Evolutionary conservation across 2,113 vertebrate genomes (phyloP).

Genomic region (Nymphicus hollandicus): DNA sequence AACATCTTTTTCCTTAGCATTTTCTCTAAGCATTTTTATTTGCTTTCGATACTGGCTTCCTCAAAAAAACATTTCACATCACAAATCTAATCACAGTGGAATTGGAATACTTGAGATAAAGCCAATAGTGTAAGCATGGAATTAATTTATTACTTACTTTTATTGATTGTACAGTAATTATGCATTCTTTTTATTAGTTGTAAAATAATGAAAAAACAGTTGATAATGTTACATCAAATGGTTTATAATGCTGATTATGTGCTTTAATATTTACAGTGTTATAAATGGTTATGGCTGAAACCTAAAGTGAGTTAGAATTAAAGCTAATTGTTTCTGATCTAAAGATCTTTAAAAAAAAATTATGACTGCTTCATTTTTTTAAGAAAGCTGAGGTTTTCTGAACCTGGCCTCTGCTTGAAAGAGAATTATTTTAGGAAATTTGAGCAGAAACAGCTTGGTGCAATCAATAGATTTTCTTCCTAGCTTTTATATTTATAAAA

Average conservation of each 20-base stretch:
- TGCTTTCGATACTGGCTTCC: neutral
- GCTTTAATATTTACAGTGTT: neutral
- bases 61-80: neutral
- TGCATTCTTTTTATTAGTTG: neutral
- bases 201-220: neutral
- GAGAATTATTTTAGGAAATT: neutral
- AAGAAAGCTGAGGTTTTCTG: neutral
- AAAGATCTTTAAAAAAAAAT: neutral
- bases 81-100: neutral
- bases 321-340: neutral
- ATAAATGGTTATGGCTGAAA: neutral
- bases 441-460: neutral
- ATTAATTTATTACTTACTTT: neutral
- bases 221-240: neutral
- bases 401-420: neutral
- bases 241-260: neutral
- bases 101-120: neutral
- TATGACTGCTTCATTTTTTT: neutral
- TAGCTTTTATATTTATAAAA: neutral
- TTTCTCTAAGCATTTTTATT: neutral
- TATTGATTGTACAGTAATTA: neutral
- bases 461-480: neutral
- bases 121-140: neutral
- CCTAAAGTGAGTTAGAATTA: neutral
- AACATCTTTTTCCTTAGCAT: neutral